Percentiles rank a stretch among this genome's conserved stretches.
These are phyloP conservation scores for Notechis scutatus DNA, from an alignment of 2,113 vertebrate genomes.

Conservation along the genomic window DNA sequence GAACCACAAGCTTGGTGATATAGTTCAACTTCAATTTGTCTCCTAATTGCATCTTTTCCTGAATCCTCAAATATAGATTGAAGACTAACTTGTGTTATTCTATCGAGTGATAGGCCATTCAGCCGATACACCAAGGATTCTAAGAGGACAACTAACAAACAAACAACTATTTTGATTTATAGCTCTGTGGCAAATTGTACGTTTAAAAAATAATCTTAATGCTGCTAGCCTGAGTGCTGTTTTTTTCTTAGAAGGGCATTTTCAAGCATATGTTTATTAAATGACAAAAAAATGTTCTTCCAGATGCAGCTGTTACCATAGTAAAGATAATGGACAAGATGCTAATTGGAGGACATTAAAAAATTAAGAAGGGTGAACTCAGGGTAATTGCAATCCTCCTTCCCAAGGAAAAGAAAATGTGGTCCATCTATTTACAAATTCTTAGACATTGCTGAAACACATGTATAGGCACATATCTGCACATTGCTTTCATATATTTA, in stretches of 20 bases:
- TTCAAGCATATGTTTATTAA: conserved; percentile 60
- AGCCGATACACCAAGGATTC: conserved; percentile 28
- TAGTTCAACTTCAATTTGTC: conserved; percentile 9
- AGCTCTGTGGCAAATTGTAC: conserved; percentile 58
- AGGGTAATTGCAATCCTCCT: neutral
- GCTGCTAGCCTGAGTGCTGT: conserved; percentile 33
- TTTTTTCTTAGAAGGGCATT: conserved; percentile 52
- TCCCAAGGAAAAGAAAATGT: neutral
- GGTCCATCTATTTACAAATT: neutral
- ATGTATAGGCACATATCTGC: neutral
- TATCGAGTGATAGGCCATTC: neutral
- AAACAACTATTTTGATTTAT: conserved; percentile 49
- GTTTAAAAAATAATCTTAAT: conserved; percentile 29
- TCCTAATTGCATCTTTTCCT: conserved; percentile 14
- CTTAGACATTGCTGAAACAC: neutral
- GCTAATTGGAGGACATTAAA: conserved; percentile 1
- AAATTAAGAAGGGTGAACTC: conserved; percentile 32
- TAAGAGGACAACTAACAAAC: conserved; percentile 31
- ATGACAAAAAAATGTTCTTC: conserved; percentile 36
- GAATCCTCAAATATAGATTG: neutral
- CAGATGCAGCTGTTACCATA: conserved; percentile 50
- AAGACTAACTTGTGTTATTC: conserved; percentile 38
- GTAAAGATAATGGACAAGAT: conserved; percentile 24
- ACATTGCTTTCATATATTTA: neutral
- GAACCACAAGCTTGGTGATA: neutral